Base-by-base conservation (phyloP, 1,140 invertebrate species). In the Anastrepha obliqua region DNA sequence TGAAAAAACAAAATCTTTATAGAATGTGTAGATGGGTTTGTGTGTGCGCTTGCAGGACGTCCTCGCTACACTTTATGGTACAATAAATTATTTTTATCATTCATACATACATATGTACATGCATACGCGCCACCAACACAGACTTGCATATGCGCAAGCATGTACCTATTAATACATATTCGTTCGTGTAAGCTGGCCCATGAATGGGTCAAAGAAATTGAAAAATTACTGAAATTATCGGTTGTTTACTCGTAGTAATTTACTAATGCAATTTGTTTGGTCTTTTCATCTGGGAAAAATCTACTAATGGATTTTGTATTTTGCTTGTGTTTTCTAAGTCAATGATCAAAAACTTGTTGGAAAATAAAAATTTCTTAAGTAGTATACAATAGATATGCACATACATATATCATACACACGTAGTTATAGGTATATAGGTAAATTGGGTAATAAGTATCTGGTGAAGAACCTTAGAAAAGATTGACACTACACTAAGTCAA, bases 181-280 rank as follows among this genome's bases (percentile, higher is more conserved):
- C 70, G 3, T 29, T 29, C n/a, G 15, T 62, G 8, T 51, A 39
- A 81, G 47, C 74, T 55, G 51, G 74, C 51, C 74, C 74, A 29
- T 81, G 74, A 81, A 20, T 55, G 47, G 44, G 17, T 58, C 74
- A 55, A 81, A 55, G 47, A 81, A 51, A 81, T 81, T 81, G n/a
- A 55, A 58, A 78, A 81, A 81, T 81, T 81, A 29, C 44, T 55
- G 47, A 81, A 81, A 81, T 55, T 81, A 55, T 51, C n/a, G 42
- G 2, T 62, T 62, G 1, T 62, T 15, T 13, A 9, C 60, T 62
- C n/a, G 55, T 17, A 81, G 47, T 55, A 81, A 81, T 81, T 81
- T 81, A 42, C 47, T 55, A 47, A 67, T 67, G 64, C 9, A 67
- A n/a, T 47, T 55, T 55, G 8, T 55, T 55, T 81, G 47, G 47